Evolutionary conservation across 2,113 vertebrate genomes (phyloP).

Genomic region (Lasiurus borealis): DNA sequence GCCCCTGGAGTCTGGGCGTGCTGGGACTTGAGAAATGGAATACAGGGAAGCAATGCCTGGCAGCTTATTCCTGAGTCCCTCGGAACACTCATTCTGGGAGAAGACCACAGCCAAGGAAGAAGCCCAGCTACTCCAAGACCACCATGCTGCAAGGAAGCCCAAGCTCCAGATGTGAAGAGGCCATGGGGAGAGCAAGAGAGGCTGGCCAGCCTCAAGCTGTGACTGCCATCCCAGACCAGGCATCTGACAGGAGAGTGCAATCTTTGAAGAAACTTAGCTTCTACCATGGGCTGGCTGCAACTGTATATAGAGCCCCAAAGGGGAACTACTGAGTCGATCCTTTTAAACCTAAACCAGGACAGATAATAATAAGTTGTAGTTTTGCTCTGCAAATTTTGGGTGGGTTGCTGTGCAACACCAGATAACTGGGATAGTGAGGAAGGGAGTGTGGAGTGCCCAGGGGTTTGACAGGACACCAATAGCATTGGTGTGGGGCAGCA

Average conservation of each 20-base stretch:
- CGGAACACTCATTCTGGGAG: not conserved
- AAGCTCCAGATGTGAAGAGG: not conserved
- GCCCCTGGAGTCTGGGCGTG: not conserved
- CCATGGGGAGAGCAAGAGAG: not conserved
- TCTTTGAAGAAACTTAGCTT: not conserved
- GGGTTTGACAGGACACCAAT: not conserved
- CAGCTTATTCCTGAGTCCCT: not conserved
- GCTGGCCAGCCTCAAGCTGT: not conserved
- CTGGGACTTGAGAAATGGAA: not conserved
- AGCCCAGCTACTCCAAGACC: not conserved
- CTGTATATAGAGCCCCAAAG: not conserved
- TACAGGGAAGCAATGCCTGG: not conserved
- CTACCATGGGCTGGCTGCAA: not conserved
- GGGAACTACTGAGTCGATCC: not conserved
- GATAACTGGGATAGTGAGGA: not conserved
- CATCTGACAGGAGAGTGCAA: not conserved
- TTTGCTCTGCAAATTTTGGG: not conserved
- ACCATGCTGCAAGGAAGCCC: not conserved
- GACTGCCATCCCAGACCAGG: not conserved
- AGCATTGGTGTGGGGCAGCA: not conserved
- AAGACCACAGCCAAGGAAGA: not conserved
- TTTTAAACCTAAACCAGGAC: not conserved
- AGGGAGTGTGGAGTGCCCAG: not conserved
- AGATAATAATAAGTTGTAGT: not conserved
- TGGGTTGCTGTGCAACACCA: not conserved